Conservation (phyloP, 2,113 vertebrate genomes). For the Cnemophilus loriae region DNA sequence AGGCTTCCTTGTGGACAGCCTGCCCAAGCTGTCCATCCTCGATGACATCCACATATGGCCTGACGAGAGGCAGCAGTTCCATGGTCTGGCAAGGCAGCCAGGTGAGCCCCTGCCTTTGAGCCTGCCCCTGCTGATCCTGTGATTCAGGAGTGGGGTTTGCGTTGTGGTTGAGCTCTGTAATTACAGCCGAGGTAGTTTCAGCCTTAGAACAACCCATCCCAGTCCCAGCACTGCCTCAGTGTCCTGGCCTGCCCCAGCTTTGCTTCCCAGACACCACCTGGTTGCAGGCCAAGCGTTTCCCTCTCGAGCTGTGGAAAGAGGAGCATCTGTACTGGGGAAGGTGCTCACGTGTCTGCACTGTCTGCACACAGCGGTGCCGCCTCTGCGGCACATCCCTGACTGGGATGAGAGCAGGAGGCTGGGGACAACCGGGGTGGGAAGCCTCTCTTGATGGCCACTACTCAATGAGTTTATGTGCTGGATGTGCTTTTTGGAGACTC, state of each 20-base stretch:
- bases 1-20: conserved; percentile 78
- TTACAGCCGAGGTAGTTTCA: background rate
- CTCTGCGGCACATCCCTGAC: background rate
- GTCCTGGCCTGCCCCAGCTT: background rate
- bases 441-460: background rate
- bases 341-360: background rate
- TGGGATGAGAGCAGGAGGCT: background rate
- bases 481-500: background rate
- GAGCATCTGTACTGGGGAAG: background rate
- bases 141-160: background rate
- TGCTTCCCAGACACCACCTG: background rate
- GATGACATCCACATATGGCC: conserved; percentile 72
- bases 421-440: background rate
- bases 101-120: conserved; percentile 60
- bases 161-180: background rate
- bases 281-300: background rate
- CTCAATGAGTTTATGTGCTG: background rate
- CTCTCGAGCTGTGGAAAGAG: background rate
- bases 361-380: background rate
- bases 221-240: background rate
- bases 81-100: conserved; percentile 56
- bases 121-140: accelerated
- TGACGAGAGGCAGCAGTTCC: conserved; percentile 70
- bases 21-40: conserved; percentile 71
- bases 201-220: background rate